A percentile compares a stretch with the other conserved stretches of the same genome.
Evolutionary conservation across 2,113 vertebrate species (phyloP).

Genomic region (Actenoides hombroni): DNA sequence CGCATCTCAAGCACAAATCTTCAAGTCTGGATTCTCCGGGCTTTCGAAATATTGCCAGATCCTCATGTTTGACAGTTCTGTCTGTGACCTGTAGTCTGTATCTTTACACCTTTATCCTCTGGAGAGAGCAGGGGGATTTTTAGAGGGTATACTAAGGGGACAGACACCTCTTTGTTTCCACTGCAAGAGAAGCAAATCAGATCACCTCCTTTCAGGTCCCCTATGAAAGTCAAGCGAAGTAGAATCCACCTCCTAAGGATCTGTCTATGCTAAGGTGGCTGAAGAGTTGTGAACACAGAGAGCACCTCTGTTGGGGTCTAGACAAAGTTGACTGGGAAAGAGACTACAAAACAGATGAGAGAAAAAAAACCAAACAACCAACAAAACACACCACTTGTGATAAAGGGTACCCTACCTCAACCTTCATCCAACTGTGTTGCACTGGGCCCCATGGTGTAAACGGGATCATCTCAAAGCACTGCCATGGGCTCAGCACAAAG

Average conservation of each 20-base stretch:
- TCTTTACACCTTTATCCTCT: background rate
- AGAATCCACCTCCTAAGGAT: background rate
- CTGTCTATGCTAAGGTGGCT: background rate
- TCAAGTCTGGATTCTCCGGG: background rate
- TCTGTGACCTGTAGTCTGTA: background rate
- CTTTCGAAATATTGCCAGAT: background rate
- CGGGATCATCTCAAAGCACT: background rate
- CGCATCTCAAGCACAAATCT: background rate
- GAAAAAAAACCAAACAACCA: too few relatives aligned
- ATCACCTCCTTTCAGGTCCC: background rate
- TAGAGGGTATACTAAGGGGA: fast-evolving
- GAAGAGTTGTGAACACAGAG: background rate
- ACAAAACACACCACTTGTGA: background rate
- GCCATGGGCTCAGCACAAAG: background rate
- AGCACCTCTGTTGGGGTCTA: background rate
- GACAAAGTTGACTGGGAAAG: background rate
- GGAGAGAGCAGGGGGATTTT: background rate
- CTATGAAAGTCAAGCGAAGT: background rate
- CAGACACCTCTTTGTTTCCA: background rate
- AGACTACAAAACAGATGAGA: background rate
- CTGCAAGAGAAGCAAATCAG: background rate
- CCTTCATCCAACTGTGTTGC: fast-evolving
- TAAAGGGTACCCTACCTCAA: background rate
- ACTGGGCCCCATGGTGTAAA: background rate
- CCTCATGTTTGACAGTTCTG: too few relatives aligned